phyloP scores from a whole-genome alignment of 2,888 invertebrate genomes.

The Norana najaformis region DNA sequence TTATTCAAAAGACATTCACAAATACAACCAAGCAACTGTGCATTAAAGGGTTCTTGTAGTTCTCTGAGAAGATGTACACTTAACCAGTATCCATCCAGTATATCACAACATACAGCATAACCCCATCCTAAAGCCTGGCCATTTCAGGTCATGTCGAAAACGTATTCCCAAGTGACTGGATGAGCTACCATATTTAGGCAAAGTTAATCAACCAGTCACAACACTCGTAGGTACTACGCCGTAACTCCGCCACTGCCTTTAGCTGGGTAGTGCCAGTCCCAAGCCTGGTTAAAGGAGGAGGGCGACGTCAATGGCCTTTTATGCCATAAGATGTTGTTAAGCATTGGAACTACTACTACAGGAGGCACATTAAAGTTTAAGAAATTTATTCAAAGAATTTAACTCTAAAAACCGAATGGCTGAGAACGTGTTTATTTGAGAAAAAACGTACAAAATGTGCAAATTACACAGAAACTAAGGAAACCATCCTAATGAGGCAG shows the following conservation, averaged over 20 bases:
- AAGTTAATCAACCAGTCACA: neutral
- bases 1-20: neutral
- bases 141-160: neutral
- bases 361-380: no score
- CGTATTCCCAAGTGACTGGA: neutral
- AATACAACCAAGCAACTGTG: neutral
- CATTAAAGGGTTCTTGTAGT: no score
- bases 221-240: neutral
- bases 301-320: no score
- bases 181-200: neutral
- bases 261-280: no score
- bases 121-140: neutral
- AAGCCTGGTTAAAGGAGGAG: no score
- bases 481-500: neutral
- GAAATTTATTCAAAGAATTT: neutral
- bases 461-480: neutral
- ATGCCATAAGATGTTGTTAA: no score
- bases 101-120: neutral
- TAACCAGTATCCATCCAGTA: neutral
- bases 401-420: neutral
- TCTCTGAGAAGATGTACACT: neutral
- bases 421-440: neutral
- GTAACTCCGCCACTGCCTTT: no score
- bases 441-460: neutral
- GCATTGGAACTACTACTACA: no score